Base-by-base conservation (phyloP, 2,113 vertebrate species). In the Xenus cinereus region DNA sequence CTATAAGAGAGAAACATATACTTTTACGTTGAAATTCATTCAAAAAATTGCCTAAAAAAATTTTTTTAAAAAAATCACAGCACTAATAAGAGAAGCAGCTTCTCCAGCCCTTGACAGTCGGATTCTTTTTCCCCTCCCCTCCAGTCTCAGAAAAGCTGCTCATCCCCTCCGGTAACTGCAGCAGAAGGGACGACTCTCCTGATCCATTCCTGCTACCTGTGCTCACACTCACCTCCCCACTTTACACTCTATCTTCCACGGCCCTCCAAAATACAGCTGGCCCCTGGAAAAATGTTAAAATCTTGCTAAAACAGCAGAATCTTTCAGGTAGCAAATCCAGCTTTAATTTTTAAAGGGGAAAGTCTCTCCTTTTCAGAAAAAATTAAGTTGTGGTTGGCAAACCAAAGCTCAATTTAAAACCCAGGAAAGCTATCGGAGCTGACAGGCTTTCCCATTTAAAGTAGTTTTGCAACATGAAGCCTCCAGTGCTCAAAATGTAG, bases 401-500 rank as follows among this genome's bases (percentile, higher is more conserved):
- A 85, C 35, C 14, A 0, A 43, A 93, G 50, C 51, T 82, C 67
- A 26, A 0, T 48, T 30, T 51, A 18, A 67, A 87, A 27, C 37
- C 19, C 28, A 54, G 45, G 24, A 53, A 35, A 50, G 32, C 60
- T 14, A 3, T 7, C 19, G 8, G 57, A 76, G 43, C 45, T 17
- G 30, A 69, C 2, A 35, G 33, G 59, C 30, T 60, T 86, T 21
- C 43, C 43, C 32, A 30, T 18, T 35, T 66, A 6, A 85, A 83
- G 60, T 4, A 80, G 73, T 63, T 81, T 41, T 67, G 74, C 87
- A 91, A 54, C 43, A 37, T 2, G 22, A 90, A 95, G 74, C 57
- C 67, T 96, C 92, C 90, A 85, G 80, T 87, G 91, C 90, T 95
- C 62, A 92, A 92, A 95, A 93, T 50, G 73, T 7, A 96, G 50